Base-by-base conservation (phyloP, 2,113 vertebrate species). In the Centropus bengalensis region DNA sequence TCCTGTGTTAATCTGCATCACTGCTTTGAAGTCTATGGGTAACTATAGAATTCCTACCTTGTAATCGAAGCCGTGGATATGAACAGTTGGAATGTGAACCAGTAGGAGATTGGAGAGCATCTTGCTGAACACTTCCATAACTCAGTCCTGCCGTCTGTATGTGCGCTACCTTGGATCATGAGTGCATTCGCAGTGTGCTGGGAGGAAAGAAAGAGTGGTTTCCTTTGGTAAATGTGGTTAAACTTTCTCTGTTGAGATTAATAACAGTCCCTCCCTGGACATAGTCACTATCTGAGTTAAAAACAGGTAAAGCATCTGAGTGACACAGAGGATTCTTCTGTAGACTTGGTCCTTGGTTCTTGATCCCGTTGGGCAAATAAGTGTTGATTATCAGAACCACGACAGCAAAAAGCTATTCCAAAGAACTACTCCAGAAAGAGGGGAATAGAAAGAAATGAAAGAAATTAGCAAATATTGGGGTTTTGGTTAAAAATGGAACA, bases 21-120 rank as follows among this genome's bases (percentile, higher is more conserved):
- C 64, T 73, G 56, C 90, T 95, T 95, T 93, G 84, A 96, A 93
- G 73, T 86, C 73, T 86, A 3, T 59, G 74, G 63, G 26, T 81
- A 62, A 40, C 67, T 73, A 60, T 2, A 24, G 78, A 93, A 85
- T 90, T 78, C 20, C 84, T 75, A 6, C 38, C 42, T 96, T 87
- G 51, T 82, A 59, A 85, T 66, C 77, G 91, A 86, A 75, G 71
- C 70, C 64, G 5, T 54, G 84, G 70, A 76, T 89, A 52, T 62
- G 38, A 89, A 38, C 40, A 15, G 80, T n/a, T 63, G 59, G 56
- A 73, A 38, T 55, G 38, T 69, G 55, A 94, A 58, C 13, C 54
- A 70, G 33, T 18, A 45, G 51, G 40, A 47, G 7, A 27, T 92
- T 89, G 93, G 59, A 85, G 83, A 67, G 54, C 85, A 93, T 23